Base-by-base conservation (phyloP, 2,888 invertebrate species). In the Caenorhabditis japonica region DNA sequence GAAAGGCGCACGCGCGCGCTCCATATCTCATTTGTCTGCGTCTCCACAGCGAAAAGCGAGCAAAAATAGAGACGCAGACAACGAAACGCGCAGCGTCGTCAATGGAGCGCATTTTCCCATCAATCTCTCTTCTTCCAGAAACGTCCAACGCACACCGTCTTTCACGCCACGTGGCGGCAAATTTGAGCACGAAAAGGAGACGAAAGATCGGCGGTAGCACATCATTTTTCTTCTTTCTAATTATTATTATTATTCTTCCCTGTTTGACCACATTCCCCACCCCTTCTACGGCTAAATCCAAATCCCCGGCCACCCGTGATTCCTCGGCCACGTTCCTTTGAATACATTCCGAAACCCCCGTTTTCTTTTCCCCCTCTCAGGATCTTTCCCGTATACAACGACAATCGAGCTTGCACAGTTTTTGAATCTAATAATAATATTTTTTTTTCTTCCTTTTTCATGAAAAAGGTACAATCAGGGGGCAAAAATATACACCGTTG, bases 81-180 rank as follows among this genome's bases (percentile, higher is more conserved):
- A n/a, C n/a, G n/a, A n/a, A n/a, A n/a, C n/a, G n/a, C n/a, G n/a
- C n/a, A n/a, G n/a, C n/a, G n/a, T n/a, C n/a, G n/a, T 10, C 30
- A 30, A 30, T 10, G 30, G 30, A 30, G 30, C 34, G 34, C 17
- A 34, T 3, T 52, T 21, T 38, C 30, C 5, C 12, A 12, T n/a
- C n/a, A n/a, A 25, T 25, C 15, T 4, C 12, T 25, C 12, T 15
- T 12, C 4, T 70, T 71, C 43, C 52, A 82, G 81, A 52, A 78
- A 75, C 39, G 83, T 85, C 5, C 85, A 85, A 69, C 69, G 86
- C 30, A 82, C 84, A 5, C 80, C 84, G 12, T 86, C 86, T 4
- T 86, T 86, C 76, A 85, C 86, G 12, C 86, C 86, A 4, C 73
- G 86, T 7, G 84, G 82, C 44, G 86, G 86, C 17, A 85, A 86